Base-by-base conservation (phyloP, 2,113 vertebrate species). In the Rhinogobius similis region DNA sequence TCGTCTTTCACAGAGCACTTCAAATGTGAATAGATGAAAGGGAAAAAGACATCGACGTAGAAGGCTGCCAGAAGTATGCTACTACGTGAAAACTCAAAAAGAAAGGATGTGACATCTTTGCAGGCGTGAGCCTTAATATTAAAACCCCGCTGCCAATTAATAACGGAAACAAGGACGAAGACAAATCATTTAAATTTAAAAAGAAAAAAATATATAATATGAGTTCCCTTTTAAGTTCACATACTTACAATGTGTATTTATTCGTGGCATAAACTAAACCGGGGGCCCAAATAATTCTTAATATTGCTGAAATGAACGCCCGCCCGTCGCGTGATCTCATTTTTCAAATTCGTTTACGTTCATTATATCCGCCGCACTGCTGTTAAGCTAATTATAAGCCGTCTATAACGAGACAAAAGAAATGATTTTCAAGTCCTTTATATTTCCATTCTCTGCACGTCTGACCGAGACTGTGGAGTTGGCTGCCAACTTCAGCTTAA, bases 401-500 rank as follows among this genome's bases (percentile, higher is more conserved):
- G 61, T 21, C 67, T 18, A 52, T 73, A 48, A 70, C 44, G 27
- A 77, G 70, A 88, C 81, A 87, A 84, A 82, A 78, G 70, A 74
- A 68, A 85, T 77, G 63, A 79, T 84, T 86, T 80, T 80, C 46
- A 76, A 75, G 70, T 72, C 76, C 65, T 78, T 85, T 85, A 79
- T 79, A 82, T 86, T 77, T 66, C 41, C 4, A 90, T 88, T 91
- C 86, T 78, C 78, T 9, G 83, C 87, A 88, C 88, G 80, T 90
- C 87, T 83, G 88, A 81, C 72, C 68, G 72, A 89, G 82, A 76
- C 79, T 67, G 82, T 50, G 75, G 80, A 84, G 82, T 66, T 70
- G 77, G 73, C 81, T 91, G 90, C 89, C 90, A 92, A 88, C 81
- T 86, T 83, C 78, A 89, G 84, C 92, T 90, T 84, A 92, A 91